Percentiles rank a stretch among this genome's conserved stretches.
Evolutionary conservation across 2,113 vertebrate species (phyloP).

Genomic region (Condylura cristata): DNA sequence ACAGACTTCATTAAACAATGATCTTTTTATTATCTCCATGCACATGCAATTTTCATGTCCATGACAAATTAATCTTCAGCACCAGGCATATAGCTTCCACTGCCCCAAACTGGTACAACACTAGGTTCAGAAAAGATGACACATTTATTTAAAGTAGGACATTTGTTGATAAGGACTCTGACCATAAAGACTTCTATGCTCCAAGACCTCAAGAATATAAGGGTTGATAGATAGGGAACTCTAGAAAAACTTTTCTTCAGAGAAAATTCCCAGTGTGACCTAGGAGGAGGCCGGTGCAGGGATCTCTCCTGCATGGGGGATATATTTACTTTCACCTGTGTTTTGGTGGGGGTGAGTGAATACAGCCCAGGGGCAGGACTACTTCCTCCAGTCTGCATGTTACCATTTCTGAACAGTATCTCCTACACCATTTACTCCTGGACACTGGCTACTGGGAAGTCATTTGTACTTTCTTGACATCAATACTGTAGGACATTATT

Average conservation of each 20-base stretch:
- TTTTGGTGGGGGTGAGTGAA: background rate
- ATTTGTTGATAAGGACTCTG: background rate
- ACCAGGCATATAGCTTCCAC: background rate
- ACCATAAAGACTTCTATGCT: background rate
- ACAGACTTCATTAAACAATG: background rate
- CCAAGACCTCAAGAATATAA: background rate
- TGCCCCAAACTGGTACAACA: accelerated
- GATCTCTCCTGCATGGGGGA: background rate
- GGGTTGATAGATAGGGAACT: background rate
- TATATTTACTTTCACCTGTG: too few relatives aligned
- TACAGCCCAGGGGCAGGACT: background rate
- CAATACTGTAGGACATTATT: background rate
- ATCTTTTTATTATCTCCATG: background rate
- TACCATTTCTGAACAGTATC: background rate
- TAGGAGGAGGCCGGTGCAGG: too few relatives aligned
- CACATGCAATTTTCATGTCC: background rate
- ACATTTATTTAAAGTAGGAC: background rate
- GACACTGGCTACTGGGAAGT: background rate
- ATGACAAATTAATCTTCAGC: background rate
- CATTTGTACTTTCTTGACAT: background rate
- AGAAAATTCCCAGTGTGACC: background rate
- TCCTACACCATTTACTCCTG: background rate
- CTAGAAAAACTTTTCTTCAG: background rate
- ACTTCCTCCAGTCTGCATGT: background rate
- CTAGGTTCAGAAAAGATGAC: background rate